phyloP scores from a whole-genome alignment of 1,140 invertebrate species.

The Dendroctonus ponderosae region DNA sequence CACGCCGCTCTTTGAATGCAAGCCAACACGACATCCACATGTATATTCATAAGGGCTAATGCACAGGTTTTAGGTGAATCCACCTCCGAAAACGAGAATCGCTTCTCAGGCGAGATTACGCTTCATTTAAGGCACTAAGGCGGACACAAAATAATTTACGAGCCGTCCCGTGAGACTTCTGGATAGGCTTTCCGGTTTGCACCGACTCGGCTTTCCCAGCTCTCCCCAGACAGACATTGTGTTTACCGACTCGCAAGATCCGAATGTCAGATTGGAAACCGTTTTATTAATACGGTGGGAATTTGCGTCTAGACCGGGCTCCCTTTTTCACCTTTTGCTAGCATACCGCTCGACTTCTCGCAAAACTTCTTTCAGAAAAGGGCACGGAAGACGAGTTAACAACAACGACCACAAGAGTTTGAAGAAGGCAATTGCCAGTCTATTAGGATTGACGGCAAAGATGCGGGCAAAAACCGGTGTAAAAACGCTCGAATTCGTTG shows the following conservation, averaged over 20 bases:
- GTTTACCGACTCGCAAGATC: constrained; percentile 17
- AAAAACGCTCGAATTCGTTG: too few species aligned
- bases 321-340: background rate
- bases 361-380: too few species aligned
- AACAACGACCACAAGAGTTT: too few species aligned
- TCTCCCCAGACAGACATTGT: constrained; percentile 18
- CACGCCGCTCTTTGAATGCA: too few species aligned
- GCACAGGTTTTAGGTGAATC: background rate
- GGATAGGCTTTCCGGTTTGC: constrained; percentile 17
- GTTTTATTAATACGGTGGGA: constrained; percentile 13
- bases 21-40: background rate
- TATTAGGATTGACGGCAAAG: too few species aligned
- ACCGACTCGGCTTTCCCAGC: background rate
- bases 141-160: constrained; percentile 25
- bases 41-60: constrained; percentile 12
- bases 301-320: background rate
- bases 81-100: constrained; percentile 2
- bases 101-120: constrained; percentile 12
- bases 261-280: constrained; percentile 14
- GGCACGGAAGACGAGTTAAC: too few species aligned
- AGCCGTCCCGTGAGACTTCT: background rate
- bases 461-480: too few species aligned
- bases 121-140: constrained; percentile 17
- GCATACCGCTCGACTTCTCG: background rate
- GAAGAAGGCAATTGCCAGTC: too few species aligned